phyloP scores from a whole-genome alignment of 2,113 vertebrate species.

The Dermatemys mawii region DNA sequence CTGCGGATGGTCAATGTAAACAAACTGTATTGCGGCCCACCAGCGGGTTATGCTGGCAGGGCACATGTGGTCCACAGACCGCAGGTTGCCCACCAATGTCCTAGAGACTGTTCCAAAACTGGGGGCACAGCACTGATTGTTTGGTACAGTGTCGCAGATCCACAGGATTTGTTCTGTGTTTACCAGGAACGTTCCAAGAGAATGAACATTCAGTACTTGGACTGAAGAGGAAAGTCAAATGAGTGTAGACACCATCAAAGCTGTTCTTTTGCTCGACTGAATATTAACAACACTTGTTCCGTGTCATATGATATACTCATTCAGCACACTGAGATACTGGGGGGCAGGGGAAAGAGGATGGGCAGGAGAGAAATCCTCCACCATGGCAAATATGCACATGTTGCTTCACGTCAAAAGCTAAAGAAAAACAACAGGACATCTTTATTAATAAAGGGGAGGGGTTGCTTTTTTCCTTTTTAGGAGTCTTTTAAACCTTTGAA shows the following conservation, averaged over 20 bases:
- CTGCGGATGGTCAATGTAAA: no score
- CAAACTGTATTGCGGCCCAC: no score
- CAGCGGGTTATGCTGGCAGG: no score
- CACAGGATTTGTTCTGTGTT: background rate
- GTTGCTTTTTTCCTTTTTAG: background rate
- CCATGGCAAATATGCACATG: background rate
- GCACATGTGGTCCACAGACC: no score
- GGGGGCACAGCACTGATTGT: no score
- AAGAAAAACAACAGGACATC: background rate
- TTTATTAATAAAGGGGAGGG: background rate
- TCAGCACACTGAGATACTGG: background rate
- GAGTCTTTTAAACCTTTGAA: background rate
- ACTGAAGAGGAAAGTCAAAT: no score
- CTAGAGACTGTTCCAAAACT: no score
- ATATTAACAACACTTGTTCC: background rate
- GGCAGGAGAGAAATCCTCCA: background rate
- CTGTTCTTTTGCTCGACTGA: background rate
- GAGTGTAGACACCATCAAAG: background rate
- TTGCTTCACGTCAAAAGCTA: background rate
- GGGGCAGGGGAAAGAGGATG: accelerated
- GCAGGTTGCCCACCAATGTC: background rate
- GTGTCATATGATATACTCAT: background rate
- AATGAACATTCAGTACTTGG: background rate
- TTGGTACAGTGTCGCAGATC: no score
- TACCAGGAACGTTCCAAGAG: background rate